Percentiles rank a stretch among this genome's conserved stretches.
Conservation (phyloP, 2,797 vertebrate genomes). For the Sebastes paucispinis region DNA sequence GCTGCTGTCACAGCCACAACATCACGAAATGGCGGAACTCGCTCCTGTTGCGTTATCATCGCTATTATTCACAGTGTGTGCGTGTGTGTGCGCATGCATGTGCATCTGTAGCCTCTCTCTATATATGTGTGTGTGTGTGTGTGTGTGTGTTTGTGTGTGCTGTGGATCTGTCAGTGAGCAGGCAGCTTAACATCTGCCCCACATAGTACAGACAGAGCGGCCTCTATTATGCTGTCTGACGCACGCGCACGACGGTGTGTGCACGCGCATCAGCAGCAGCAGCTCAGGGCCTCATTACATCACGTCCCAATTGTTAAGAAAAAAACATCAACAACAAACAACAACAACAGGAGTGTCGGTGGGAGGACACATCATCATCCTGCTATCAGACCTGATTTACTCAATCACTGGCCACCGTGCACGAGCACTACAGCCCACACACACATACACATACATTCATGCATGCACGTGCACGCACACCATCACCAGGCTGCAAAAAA, state of each 20-base stretch:
- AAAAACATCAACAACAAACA: conserved; percentile 60
- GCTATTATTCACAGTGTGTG: conserved; percentile 26
- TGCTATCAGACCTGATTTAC: conserved; percentile 30
- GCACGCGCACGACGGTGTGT: conserved; percentile 24
- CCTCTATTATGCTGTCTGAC: conserved; percentile 34
- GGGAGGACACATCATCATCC: not conserved
- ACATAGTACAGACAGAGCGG: conserved; percentile 54
- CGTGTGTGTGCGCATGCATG: not conserved
- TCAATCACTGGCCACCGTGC: conserved; percentile 37
- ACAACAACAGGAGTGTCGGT: conserved; percentile 6
- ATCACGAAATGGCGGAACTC: conserved; percentile 81
- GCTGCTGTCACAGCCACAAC: conserved; percentile 65
- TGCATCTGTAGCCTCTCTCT: not conserved
- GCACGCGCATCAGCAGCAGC: conserved; percentile 38
- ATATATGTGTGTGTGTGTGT: not conserved
- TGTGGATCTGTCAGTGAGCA: conserved; percentile 41
- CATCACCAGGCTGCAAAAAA: not conserved
- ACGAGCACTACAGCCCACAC: conserved; percentile 14
- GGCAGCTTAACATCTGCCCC: conserved; percentile 68
- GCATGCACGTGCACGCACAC: conserved; percentile 15
- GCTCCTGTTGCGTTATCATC: conserved; percentile 56
- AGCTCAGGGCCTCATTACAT: conserved; percentile 56
- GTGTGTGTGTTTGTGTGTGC: not conserved
- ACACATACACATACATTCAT: not conserved
- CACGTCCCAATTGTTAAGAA: conserved; percentile 64